These are phyloP conservation scores for Colletes gigas DNA, from an alignment of 1,140 invertebrate species.

Conservation along the genomic window DNA sequence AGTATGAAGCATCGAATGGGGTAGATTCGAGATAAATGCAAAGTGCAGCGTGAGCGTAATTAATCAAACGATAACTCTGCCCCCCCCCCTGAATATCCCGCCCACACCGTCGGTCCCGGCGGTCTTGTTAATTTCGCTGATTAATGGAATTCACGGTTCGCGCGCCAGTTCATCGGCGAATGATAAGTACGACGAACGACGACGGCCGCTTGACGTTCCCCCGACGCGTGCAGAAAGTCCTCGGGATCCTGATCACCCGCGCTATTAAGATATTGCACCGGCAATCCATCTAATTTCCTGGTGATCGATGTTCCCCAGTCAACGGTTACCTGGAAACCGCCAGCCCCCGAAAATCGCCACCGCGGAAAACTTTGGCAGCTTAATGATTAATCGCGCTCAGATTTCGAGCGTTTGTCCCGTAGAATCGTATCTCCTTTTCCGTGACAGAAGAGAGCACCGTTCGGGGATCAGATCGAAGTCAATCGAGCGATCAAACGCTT, in stretches of 20 bases:
- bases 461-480: too few relatives aligned
- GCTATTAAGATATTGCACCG: constrained; percentile 27
- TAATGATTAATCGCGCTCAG: constrained; percentile 28
- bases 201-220: not conserved
- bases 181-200: constrained; percentile 11
- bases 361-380: not conserved
- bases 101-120: not conserved
- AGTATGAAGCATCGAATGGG: not conserved
- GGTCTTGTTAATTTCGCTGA: constrained; percentile 25
- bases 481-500: too few relatives aligned
- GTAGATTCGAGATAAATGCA: constrained; percentile 16
- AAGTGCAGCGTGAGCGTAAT: constrained; percentile 41
- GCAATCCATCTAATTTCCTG: constrained; percentile 21
- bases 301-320: constrained; percentile 22
- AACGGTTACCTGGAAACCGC: not conserved
- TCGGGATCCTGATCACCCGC: not conserved
- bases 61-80: constrained; percentile 29
- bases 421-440: not conserved
- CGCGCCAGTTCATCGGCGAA: constrained; percentile 20
- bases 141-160: constrained; percentile 40
- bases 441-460: too few relatives aligned
- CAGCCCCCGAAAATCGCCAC: not conserved
- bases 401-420: not conserved
- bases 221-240: constrained; percentile 3
- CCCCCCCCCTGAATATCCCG: not conserved